These are phyloP conservation scores for Xerus rutilus DNA, from an alignment of 2,797 vertebrate genomes.

Conservation along the genomic window DNA sequence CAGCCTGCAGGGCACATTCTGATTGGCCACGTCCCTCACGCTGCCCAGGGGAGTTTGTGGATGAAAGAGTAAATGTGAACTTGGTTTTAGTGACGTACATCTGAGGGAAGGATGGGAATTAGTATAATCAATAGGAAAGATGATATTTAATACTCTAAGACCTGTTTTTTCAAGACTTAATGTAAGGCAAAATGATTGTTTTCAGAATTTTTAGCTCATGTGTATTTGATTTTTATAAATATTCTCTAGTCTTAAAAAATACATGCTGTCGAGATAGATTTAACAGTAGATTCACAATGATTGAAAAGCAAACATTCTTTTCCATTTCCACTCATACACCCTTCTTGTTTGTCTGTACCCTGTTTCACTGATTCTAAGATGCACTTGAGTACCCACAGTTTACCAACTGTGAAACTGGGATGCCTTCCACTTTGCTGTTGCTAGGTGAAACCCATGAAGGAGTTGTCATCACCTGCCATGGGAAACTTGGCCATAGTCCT, in stretches of 20 bases:
- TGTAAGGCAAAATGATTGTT: background rate
- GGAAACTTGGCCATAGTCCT: background rate
- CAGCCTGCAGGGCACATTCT: background rate
- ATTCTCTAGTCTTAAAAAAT: constrained; percentile 36
- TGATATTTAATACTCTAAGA: constrained; percentile 37
- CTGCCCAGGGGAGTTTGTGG: background rate
- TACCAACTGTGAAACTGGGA: background rate
- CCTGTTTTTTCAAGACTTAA: background rate
- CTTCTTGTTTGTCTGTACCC: background rate
- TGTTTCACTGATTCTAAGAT: background rate
- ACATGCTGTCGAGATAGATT: background rate
- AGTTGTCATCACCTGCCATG: background rate
- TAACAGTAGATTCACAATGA: background rate
- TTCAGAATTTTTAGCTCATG: background rate
- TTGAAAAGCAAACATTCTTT: constrained; percentile 2
- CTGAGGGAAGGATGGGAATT: background rate
- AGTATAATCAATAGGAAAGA: background rate
- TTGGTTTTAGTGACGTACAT: constrained; percentile 25
- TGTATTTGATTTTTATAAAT: constrained; percentile 30
- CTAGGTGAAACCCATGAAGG: background rate
- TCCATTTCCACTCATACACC: background rate
- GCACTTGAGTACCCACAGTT: background rate
- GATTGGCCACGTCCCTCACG: background rate
- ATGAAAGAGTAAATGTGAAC: background rate
- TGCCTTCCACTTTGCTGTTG: background rate